Percentiles rank a stretch among this genome's conserved stretches.
Evolutionary conservation across 1,140 invertebrate species (phyloP).

Genomic region (Aradophagus sp.): DNA sequence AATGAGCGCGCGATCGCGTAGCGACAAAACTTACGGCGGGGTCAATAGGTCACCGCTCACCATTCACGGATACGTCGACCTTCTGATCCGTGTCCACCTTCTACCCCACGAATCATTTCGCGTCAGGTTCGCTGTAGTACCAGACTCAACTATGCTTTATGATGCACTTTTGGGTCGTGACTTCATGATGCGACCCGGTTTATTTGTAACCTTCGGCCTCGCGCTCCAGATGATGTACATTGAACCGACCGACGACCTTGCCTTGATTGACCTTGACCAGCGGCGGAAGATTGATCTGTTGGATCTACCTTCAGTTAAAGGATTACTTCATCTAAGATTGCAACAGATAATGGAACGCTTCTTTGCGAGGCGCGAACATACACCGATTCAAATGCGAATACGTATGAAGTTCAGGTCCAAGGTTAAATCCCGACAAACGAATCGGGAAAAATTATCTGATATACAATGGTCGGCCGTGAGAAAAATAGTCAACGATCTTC

Average conservation of each 20-base stretch:
- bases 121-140: slow-evolving; percentile 41
- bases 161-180: slow-evolving; percentile 41
- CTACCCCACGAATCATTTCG: slow-evolving; percentile 19
- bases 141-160: slow-evolving; percentile 50
- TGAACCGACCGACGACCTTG: slow-evolving; percentile 12
- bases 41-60: slow-evolving; percentile 38
- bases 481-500: slow-evolving; percentile 22
- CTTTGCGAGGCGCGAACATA: neutral
- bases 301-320: too few species aligned
- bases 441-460: too few species aligned
- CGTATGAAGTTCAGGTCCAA: neutral
- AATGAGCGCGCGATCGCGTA: neutral
- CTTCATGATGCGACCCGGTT: slow-evolving; percentile 50
- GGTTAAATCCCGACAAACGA: neutral
- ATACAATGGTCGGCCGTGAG: slow-evolving; percentile 3
- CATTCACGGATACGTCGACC: slow-evolving; percentile 24
- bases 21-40: slow-evolving; percentile 28
- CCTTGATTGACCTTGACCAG: neutral
- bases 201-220: slow-evolving; percentile 46
- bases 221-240: slow-evolving; percentile 22
- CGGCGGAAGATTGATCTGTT: too few species aligned
- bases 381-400: slow-evolving; percentile 2
- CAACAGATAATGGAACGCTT: neutral
- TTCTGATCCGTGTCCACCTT: slow-evolving; percentile 23
- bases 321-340: too few species aligned